Base-by-base conservation (phyloP, 2,797 vertebrate genomes). In the Pteropus rufus region DNA sequence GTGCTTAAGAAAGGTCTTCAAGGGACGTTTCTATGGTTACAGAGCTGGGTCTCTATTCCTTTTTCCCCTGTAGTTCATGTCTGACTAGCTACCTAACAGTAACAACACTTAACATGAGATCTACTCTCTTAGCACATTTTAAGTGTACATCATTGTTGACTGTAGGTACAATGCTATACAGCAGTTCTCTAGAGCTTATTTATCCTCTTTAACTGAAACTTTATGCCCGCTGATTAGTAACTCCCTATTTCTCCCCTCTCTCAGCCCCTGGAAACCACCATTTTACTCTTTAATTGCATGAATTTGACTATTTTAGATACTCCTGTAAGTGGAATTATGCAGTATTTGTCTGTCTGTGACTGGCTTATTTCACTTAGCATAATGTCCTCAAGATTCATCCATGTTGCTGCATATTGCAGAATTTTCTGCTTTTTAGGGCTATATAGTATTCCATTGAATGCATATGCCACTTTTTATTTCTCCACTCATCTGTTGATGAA, bases 211-310 rank as follows among this genome's bases (percentile, higher is more conserved):
- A 64, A 9, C 62, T n/a, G 62, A 64, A 64, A 64, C 62, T n/a
- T 64, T 64, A 36, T 36, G 65, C 4, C 65, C 19, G 26, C 31
- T 75, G 23, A n/a, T 58, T 67, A 91, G 31, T 29, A 52, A 67
- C 41, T 39, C 8, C 14, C 0, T 7, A 29, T 41, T 64, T 72
- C 1, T 14, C 3, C 14, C 2, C 21, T 60, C 2, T 10, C 6
- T 4, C 4, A n/a, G n/a, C 19, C 34, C 23, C 23, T 49, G 9
- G 9, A 24, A 56, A 34, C 46, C 54, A 72, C 16, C 10, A 44
- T 44, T 67, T 31, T 4, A 52, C 5, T 67, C 12, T 24, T 70
- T 36, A 4, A 73, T 41, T 80, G 23, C 58, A 58, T 46, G 31
- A 52, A 60, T 31, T 29, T 81, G 73, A 85, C 15, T 29, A 19